Conservation (phyloP, 2,113 vertebrate genomes). For the Caranx ignobilis region DNA sequence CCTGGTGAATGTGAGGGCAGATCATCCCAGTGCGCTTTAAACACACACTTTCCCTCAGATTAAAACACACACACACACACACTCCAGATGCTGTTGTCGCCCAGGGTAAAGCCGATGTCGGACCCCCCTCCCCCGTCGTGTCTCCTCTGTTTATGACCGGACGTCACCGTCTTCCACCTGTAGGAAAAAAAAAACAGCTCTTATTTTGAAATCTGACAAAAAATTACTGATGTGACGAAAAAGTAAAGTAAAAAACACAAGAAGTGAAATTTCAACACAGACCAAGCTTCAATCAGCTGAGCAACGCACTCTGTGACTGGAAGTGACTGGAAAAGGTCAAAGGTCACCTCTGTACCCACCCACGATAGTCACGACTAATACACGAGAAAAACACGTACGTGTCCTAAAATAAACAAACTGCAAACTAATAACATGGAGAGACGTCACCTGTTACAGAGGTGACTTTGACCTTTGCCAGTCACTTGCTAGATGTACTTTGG, state of each 20-base stretch:
- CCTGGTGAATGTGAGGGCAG: conserved; percentile 41
- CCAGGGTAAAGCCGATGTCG: conserved; percentile 48
- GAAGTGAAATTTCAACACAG: too few relatives aligned
- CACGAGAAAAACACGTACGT: too few relatives aligned
- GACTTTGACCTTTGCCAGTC: conserved; percentile 52
- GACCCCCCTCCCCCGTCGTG: conserved; percentile 5
- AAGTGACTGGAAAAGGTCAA: too few relatives aligned
- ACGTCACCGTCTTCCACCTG: conserved; percentile 44
- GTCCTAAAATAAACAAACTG: too few relatives aligned
- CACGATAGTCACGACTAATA: too few relatives aligned
- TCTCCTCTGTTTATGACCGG: conserved; percentile 34
- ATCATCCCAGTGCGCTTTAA: conserved; percentile 70
- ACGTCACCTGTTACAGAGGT: neutral
- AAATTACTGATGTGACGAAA: too few relatives aligned
- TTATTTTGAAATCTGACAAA: too few relatives aligned
- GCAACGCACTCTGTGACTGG: too few relatives aligned
- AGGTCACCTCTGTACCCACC: too few relatives aligned
- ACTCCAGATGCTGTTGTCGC: conserved; percentile 70
- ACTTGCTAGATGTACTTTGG: conserved; percentile 33
- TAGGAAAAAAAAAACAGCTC: neutral
- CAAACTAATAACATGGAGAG: too few relatives aligned
- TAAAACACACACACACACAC: conserved; percentile 49
- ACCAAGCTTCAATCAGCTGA: too few relatives aligned
- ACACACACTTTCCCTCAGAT: conserved; percentile 69
- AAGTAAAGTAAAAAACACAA: too few relatives aligned